Base-by-base conservation (phyloP, 2,888 invertebrate genomes). In the Pemphredon lugubris region DNA sequence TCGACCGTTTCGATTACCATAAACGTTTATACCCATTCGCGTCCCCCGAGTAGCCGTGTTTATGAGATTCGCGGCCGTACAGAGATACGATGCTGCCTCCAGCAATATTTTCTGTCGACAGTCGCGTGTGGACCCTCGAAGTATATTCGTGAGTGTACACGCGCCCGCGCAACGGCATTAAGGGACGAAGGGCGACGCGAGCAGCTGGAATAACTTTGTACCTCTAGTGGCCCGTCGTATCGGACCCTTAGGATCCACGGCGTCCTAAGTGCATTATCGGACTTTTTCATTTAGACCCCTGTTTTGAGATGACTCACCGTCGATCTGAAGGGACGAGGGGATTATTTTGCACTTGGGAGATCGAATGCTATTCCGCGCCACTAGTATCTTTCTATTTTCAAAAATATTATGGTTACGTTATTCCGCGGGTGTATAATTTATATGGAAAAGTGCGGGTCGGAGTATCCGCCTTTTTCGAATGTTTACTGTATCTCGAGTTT, bases 121-220 rank as follows among this genome's bases (percentile, higher is more conserved):
- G 20, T 45, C 11, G 42, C 72, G 16, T 47, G 26, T 30, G 9
- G 21, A 5, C 44, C 23, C 23, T 2, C 32, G 20, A 47, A n/a
- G n/a, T 30, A 32, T 57, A 45, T 64, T 67, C 48, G 23, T 30
- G 26, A 37, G 23, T n/a, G 6, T 21, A 23, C 13, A 23, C 26
- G 7, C 26, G 4, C 26, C 26, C 26, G 26, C 7, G 7, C 26
- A 26, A 26, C 3, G 7, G 26, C n/a, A n/a, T n/a, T n/a, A 14
- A 30, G 45, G 34, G 20, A 18, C 71, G 40, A 21, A n/a, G 20
- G 53, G 57, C 51, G 18, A 51, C 45, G 39, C 55, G 47, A 55
- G 72, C 58, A 32, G 51, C 40, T 14, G 34, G 37, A 73, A 72
- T 73, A 72, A 72, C 59, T 65, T 50, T 13, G 44, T 26, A 39